Conservation (phyloP, 2,113 vertebrate genomes). For the Chaetorhynchus papuensis region DNA sequence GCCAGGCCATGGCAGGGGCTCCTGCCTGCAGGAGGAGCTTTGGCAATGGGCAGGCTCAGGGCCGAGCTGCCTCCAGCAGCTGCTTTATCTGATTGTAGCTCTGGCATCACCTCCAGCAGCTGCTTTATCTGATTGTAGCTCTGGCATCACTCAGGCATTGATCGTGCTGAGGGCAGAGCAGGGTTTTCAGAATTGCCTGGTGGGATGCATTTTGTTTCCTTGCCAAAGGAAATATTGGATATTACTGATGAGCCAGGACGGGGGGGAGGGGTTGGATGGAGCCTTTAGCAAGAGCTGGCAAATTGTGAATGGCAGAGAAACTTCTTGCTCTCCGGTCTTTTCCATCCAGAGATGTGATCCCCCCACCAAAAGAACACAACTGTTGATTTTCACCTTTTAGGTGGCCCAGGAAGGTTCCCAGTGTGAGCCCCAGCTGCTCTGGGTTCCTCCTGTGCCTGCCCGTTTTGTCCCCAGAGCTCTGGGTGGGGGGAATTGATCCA, state of each 20-base stretch:
- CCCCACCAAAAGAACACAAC: neutral
- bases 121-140: neutral
- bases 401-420: neutral
- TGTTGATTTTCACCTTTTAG: neutral
- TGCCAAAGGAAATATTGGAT: neutral
- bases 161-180: neutral
- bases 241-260: neutral
- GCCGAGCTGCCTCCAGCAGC: neutral
- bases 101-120: neutral
- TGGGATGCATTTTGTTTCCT: neutral
- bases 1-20: rapidly evolving
- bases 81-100: neutral
- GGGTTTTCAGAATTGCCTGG: neutral
- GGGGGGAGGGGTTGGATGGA: neutral
- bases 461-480: neutral
- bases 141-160: neutral
- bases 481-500: neutral
- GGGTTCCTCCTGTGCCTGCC: neutral
- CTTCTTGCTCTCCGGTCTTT: neutral
- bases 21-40: neutral
- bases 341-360: neutral
- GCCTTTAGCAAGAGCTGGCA: neutral
- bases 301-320: neutral
- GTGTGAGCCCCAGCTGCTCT: neutral
- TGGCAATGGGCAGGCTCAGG: neutral